A percentile compares a stretch with the other conserved stretches of the same genome.
Conservation (phyloP, 2,113 vertebrate species). For the Symphodus melops region DNA sequence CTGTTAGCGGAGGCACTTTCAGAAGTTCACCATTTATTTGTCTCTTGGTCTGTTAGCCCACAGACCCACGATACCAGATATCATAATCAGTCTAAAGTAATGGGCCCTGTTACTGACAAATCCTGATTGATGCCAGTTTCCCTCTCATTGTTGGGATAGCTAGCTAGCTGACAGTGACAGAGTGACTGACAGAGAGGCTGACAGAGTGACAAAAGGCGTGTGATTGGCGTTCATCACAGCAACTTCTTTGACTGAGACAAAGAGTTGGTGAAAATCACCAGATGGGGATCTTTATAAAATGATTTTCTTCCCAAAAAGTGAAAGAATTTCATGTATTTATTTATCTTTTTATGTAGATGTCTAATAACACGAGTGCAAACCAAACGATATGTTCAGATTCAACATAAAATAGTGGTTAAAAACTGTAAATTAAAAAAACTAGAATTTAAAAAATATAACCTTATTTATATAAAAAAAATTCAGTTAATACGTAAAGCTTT, state of each 20-base stretch:
- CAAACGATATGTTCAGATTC: too few species aligned
- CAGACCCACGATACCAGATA: slow-evolving; percentile 38
- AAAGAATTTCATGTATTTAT: neutral
- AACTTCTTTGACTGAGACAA: slow-evolving; percentile 40
- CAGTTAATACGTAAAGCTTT: too few species aligned
- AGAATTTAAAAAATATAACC: too few species aligned
- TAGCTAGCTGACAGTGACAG: slow-evolving; percentile 62
- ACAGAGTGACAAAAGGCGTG: slow-evolving; percentile 65
- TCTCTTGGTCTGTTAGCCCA: slow-evolving; percentile 37
- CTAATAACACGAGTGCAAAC: too few species aligned
- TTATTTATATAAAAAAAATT: too few species aligned
- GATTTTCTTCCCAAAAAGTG: neutral
- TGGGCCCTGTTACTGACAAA: slow-evolving; percentile 50
- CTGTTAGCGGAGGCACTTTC: slow-evolving; percentile 52
- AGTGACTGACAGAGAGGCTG: slow-evolving; percentile 67
- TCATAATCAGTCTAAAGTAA: slow-evolving; percentile 66
- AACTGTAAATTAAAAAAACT: too few species aligned
- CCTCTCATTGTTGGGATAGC: slow-evolving; percentile 42
- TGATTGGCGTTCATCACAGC: slow-evolving; percentile 48
- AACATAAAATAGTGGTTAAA: too few species aligned
- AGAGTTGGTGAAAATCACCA: slow-evolving; percentile 20
- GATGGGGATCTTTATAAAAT: neutral
- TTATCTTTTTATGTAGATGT: neutral
- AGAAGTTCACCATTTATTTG: slow-evolving; percentile 63
- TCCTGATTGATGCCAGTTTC: slow-evolving; percentile 66